Evolutionary conservation across 2,888 invertebrate genomes (phyloP), one percentile per base, ranked within the genome.

Genomic region (Teleiodes luculella): DNA sequence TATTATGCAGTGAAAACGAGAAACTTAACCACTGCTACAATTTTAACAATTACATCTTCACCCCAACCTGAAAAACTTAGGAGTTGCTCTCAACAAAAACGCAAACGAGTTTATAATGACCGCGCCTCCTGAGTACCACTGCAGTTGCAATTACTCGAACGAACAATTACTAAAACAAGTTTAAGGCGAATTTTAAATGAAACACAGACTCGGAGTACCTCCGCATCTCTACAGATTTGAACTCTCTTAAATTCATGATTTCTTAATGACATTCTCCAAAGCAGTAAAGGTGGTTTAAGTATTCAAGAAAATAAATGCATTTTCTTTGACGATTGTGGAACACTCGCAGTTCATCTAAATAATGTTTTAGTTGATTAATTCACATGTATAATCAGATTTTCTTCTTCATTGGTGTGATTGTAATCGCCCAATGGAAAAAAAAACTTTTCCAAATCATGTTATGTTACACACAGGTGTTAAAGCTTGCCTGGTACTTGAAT

Each of bases 151-250:
- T 70, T 69, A 68, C 64, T 64, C 61, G 64, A 64, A 56, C 58
- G 67, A 67, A 67, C 64, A 70, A 70, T 73, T 72, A 70, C 65
- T 64, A 61, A 63, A 67, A 62, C 57, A 60, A 66, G 65, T 72
- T 67, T 58, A 62, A 64, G 66, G 64, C 61, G 66, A 68, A 70
- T 66, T 67, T 66, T 62, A 67, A 71, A 66, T 62, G 67, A 66
- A 64, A 59, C 57, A 53, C 53, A 47, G 36, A 53, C 48, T 53
- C 45, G 18, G 48, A 48, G 10, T 48, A 10, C 13, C 18, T 48
- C 14, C 14, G 46, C 8, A 14, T 46, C 35, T 46, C 16, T 30
- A 30, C 28, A 1, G 30, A 10, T 47, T 16, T 46, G 30, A 30
- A 46, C 31, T 46, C 35, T 10, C 20, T 35, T 35, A 48, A 48